phyloP scores from a whole-genome alignment of 1,140 invertebrate species.

The Samia ricini region DNA sequence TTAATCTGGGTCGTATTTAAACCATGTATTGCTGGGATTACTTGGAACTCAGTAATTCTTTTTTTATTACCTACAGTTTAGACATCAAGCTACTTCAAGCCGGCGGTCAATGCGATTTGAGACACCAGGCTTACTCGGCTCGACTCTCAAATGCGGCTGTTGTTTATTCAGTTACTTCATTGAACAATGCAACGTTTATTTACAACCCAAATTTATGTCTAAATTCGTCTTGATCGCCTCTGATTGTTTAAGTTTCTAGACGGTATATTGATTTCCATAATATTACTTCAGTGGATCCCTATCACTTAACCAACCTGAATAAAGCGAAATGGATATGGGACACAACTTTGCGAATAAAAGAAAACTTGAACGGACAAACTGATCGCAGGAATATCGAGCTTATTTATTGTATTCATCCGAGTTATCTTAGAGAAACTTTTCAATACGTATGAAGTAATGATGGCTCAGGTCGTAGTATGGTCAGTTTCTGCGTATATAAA shows the following conservation, averaged over 20 bases:
- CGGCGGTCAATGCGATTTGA: too few species aligned
- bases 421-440: background rate
- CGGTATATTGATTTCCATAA: conserved; percentile 16
- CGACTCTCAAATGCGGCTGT: too few species aligned
- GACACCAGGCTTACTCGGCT: too few species aligned
- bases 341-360: conserved; percentile 26
- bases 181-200: too few species aligned
- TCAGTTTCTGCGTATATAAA: too few species aligned
- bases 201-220: background rate
- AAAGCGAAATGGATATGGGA: conserved; percentile 23
- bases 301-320: conserved; percentile 16
- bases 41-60: too few species aligned
- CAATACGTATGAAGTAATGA: background rate
- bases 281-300: conserved; percentile 14
- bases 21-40: too few species aligned
- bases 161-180: too few species aligned
- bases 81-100: too few species aligned
- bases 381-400: conserved; percentile 20
- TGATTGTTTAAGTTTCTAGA: conserved; percentile 18
- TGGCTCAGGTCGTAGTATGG: too few species aligned
- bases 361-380: conserved; percentile 26
- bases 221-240: background rate
- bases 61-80: too few species aligned
- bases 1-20: too few species aligned
- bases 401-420: conserved; percentile 18